Base-by-base conservation (phyloP, 2,113 vertebrate species). In the Cyphomyrus plagiostoma region DNA sequence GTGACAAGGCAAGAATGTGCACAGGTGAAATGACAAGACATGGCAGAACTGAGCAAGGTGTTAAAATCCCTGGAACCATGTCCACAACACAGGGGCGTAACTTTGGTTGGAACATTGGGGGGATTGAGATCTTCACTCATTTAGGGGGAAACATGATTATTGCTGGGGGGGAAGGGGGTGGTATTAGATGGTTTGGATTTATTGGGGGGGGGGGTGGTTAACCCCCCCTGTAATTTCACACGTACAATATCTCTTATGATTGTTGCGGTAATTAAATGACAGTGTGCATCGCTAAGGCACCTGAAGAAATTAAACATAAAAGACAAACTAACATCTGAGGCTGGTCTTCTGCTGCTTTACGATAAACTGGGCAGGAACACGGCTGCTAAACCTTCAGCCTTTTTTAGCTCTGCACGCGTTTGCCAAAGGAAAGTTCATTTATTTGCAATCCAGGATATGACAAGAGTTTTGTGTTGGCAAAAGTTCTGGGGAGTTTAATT, bases 181-280 rank as follows among this genome's bases (percentile, higher is more conserved):
- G 4, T 2, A 56, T 21, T 56, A 56, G 19, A 56, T 21, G 19
- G 53, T 21, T 56, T 56, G 53, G 19, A 56, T 56, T 21, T 56
- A 56, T 7, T 21, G 19, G 4, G 52, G 52, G 17, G 4, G 42
- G 42, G 45, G 42, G 42, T 1, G 52, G 5, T 53, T 19, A 56
- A 5, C 4, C 52, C 53, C 4, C 2, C 53, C 53, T 56, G 53
- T 56, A 56, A 56, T 21, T 56, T 21, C 19, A 21, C 5, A 56
- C 19, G 5, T 56, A 52, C 50, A 52, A 13, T 15, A 3, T 13
- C 13, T 52, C 13, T 52, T 52, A 52, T 15, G 50, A 52, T 52
- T 52, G 50, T 4, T 52, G 50, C 3, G 13, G 13, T 15, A 89
- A 91, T 90, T 84, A 50, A 93, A 93, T 90, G 91, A 90, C 23